Conservation (phyloP, 2,113 vertebrate genomes). For the Laticauda colubrina region DNA sequence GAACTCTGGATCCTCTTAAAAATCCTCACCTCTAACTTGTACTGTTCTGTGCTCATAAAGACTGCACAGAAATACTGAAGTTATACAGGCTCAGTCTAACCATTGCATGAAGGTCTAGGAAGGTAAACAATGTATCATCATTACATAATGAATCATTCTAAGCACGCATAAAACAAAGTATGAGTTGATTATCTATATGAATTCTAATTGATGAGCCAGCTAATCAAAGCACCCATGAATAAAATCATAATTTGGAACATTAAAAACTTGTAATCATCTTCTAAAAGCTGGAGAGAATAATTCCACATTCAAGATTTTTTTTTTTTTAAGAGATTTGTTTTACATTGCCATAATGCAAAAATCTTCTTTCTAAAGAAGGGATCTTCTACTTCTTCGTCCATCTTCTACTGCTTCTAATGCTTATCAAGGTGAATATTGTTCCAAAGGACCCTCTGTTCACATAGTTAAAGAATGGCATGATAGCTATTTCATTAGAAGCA, state of each 20-base stretch:
- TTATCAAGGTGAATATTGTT: not conserved
- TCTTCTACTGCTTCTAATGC: not conserved
- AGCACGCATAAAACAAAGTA: not conserved
- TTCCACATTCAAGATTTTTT: not conserved
- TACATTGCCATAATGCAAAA: not conserved
- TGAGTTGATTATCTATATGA: not conserved
- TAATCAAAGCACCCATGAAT: not conserved
- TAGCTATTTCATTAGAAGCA: not conserved
- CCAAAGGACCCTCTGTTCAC: not conserved
- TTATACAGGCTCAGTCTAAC: not conserved
- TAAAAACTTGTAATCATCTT: not conserved
- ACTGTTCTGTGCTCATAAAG: not conserved
- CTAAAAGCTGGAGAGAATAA: not conserved
- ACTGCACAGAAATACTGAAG: not conserved
- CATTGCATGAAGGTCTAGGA: not conserved
- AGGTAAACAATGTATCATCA: not conserved
- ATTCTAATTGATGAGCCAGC: not conserved
- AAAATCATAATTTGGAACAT: not conserved
- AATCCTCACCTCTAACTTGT: not conserved
- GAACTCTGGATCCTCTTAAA: not conserved
- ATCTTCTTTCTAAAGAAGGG: not conserved
- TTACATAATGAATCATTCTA: not conserved
- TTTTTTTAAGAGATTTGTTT: not conserved
- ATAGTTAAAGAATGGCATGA: not conserved
- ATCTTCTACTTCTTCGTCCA: not conserved